Conservation (phyloP, 2,888 invertebrate species). For the Eucera pruinosa region DNA sequence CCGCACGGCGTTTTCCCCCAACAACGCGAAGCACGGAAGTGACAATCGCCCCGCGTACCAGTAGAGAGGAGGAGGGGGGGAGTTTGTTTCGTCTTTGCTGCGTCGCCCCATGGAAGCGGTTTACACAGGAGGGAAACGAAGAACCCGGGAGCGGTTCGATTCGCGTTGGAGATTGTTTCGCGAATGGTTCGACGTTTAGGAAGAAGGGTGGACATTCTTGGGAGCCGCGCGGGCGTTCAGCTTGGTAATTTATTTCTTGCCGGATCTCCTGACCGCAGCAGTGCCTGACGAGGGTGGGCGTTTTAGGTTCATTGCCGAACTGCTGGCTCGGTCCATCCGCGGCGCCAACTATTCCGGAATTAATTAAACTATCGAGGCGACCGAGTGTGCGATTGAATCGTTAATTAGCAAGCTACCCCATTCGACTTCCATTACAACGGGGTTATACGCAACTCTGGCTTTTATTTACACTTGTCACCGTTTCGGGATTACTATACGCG, state of each 20-base stretch:
- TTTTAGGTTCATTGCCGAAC: constrained; percentile 68
- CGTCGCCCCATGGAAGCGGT: constrained; percentile 32
- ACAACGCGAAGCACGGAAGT: too few species aligned
- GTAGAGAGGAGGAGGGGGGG: too few species aligned
- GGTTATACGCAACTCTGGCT: constrained; percentile 40
- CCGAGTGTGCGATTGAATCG: constrained; percentile 75
- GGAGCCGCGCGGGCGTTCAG: constrained; percentile 47
- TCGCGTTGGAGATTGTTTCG: constrained; percentile 69
- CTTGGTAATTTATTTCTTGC: constrained; percentile 83
- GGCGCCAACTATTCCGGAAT: constrained; percentile 80
- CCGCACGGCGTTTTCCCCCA: too few species aligned
- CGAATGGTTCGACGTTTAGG: constrained; percentile 57
- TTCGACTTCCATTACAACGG: constrained; percentile 25
- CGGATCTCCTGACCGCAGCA: constrained; percentile 77
- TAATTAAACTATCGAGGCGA: constrained; percentile 80
- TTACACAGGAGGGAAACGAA: constrained; percentile 60
- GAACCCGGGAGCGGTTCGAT: constrained; percentile 62
- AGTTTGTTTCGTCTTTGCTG: constrained; percentile 34
- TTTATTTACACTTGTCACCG: constrained; percentile 50
- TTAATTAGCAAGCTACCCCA: constrained; percentile 73
- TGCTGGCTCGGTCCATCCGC: constrained; percentile 39
- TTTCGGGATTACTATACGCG: too few species aligned
- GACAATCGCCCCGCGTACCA: too few species aligned
- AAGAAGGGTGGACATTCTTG: constrained; percentile 77
- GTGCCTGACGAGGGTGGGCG: constrained; percentile 65